Evolutionary conservation across 1,140 invertebrate species (phyloP), one percentile per base, ranked within the genome.

Genomic region (Brachionus koreanus): DNA sequence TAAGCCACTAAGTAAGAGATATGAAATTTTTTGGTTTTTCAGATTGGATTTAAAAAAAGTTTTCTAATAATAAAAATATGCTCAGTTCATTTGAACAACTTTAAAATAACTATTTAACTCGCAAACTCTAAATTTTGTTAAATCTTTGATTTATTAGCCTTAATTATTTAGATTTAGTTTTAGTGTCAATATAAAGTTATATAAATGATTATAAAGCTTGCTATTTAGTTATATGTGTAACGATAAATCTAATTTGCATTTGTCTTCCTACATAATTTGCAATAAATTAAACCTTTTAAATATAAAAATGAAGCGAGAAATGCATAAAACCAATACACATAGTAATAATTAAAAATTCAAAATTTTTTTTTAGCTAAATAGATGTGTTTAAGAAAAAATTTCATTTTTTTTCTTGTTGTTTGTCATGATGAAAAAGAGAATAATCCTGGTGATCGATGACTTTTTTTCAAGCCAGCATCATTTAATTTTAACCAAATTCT

Each of bases 181-280:
- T 57, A 25, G 49, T 57, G 49, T 57, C 49, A 57, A 23, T 19
- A 57, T 19, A 57, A 23, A 23, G 0, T 23, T 57, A 57, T 23
- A 19, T 57, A 57, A 57, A 52, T 46, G 42, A n/a, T 46, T 46
- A 12, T 13, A 46, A 46, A 49, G 13, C 12, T 49, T 49, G 43
- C 13, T 13, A 10, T 25, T 57, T 57, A 29, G 29, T 3, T 29
- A 19, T 57, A 19, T 19, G 49, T 57, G 49, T 57, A 19, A 57
- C 16, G 49, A 57, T 57, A 57, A 57, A 57, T 57, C 49, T 57
- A 57, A 57, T 57, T 57, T 57, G 49, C 49, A 57, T 57, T 57
- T 57, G 49, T 57, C 49, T 57, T 57, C 49, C 49, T 57, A 57
- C 49, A 57, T 57, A 57, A 57, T 57, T 57, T 57, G 49, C 16